A percentile compares a stretch with the other conserved stretches of the same genome.
Conservation (phyloP, 1,140 invertebrate species). For the Harlomillsia oculata region DNA sequence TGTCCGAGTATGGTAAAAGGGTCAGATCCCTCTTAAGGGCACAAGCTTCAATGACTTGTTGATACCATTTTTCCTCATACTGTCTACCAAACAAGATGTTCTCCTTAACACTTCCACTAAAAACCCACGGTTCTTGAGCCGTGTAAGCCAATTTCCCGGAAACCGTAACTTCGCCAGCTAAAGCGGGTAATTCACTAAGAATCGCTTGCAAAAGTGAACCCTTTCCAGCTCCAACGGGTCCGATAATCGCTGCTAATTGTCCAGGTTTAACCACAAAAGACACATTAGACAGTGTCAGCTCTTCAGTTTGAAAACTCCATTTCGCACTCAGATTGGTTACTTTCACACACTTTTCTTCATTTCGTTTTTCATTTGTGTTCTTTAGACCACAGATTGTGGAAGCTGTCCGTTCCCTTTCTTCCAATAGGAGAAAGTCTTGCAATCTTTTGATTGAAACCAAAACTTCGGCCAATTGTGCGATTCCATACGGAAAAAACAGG, state of each 20-base stretch:
- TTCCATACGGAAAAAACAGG: constrained; percentile 44
- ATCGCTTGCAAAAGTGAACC: constrained; percentile 47
- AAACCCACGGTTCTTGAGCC: constrained; percentile 47
- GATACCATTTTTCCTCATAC: constrained; percentile 45
- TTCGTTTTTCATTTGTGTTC: background rate
- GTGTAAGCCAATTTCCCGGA: constrained; percentile 48
- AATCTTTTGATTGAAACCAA: constrained; percentile 48
- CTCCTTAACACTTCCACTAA: constrained; percentile 52
- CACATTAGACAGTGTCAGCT: constrained; percentile 44
- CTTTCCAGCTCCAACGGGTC: constrained; percentile 46
- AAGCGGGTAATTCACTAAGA: constrained; percentile 44
- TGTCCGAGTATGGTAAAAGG: constrained; percentile 65
- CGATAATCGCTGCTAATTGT: constrained; percentile 53
- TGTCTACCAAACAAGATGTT: constrained; percentile 67
- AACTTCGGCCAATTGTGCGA: constrained; percentile 53
- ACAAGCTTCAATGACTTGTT: constrained; percentile 47
- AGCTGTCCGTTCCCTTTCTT: background rate
- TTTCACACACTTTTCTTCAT: constrained; percentile 39
- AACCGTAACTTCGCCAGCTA: constrained; percentile 42
- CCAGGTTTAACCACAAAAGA: constrained; percentile 54
- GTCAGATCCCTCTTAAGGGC: constrained; percentile 60
- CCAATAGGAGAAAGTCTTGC: constrained; percentile 13
- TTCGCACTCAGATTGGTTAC: constrained; percentile 48
- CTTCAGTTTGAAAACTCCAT: constrained; percentile 44
- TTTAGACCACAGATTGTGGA: background rate